Conservation (phyloP, 2,888 invertebrate species). For the Chrysotoxum bicinctum region DNA sequence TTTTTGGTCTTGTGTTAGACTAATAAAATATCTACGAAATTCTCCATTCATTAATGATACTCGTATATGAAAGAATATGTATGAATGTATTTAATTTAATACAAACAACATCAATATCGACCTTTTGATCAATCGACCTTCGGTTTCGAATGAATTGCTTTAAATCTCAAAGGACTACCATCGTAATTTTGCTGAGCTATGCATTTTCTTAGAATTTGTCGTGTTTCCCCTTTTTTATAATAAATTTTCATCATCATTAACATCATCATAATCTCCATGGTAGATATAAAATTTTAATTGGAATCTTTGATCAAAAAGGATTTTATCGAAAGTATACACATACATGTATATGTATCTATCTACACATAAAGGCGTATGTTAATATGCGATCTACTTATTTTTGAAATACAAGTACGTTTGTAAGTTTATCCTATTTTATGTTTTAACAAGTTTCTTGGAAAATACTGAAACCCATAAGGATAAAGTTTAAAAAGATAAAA, state of each 20-base stretch:
- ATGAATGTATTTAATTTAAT: not conserved
- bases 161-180: constrained; percentile 49
- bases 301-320: constrained; percentile 31
- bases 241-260: constrained; percentile 26
- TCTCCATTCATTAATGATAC: constrained; percentile 41
- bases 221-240: not conserved
- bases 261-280: not conserved
- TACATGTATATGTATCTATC: not conserved
- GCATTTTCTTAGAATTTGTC: constrained; percentile 41
- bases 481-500: not conserved
- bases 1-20: constrained; percentile 18
- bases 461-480: not conserved
- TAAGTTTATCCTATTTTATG: not conserved
- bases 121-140: constrained; percentile 62
- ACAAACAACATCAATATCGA: constrained; percentile 42
- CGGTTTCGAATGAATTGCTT: constrained; percentile 34
- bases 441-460: not conserved
- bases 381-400: not conserved
- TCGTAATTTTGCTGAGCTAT: constrained; percentile 40
- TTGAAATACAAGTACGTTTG: not conserved
- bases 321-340: not conserved
- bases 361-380: no score
- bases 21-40: constrained; percentile 43
- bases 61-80: not conserved
- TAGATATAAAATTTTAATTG: constrained; percentile 44